A percentile compares a stretch with the other conserved stretches of the same genome.
phyloP scores from a whole-genome alignment of 2,888 invertebrate genomes.

The Heliconius ismenius region DNA sequence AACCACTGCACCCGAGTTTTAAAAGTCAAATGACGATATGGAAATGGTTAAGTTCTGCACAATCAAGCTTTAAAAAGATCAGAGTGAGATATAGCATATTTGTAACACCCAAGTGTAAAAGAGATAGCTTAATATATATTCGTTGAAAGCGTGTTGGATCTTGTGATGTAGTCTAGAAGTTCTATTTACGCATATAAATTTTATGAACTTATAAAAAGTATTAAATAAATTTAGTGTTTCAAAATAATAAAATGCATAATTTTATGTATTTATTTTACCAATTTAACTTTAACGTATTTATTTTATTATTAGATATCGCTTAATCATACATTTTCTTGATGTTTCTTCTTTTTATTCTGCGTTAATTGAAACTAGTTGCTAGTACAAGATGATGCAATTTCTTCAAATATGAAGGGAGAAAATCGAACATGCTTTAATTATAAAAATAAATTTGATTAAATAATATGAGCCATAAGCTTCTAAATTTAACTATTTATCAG shows the following conservation, averaged over 20 bases:
- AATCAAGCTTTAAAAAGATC: background rate
- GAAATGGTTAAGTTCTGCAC: background rate
- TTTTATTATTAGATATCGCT: background rate
- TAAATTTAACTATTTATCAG: background rate
- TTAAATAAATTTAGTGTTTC: background rate
- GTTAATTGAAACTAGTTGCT: background rate
- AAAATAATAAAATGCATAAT: background rate
- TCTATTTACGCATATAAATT: background rate
- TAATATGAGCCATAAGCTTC: background rate
- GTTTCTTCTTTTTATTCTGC: background rate
- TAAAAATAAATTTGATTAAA: too few relatives aligned
- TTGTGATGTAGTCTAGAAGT: background rate
- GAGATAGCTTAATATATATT: background rate
- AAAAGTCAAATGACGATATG: slow-evolving; percentile 8
- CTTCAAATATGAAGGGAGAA: background rate
- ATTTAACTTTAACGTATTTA: background rate
- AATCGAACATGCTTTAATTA: slow-evolving; percentile 14
- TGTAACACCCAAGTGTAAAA: background rate
- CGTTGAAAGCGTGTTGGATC: background rate
- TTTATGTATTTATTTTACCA: background rate
- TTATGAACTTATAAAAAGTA: background rate
- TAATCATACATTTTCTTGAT: background rate
- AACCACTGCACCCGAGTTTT: background rate
- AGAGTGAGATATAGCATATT: slow-evolving; percentile 1
- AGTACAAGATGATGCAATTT: slow-evolving; percentile 18